Conservation (phyloP, 2,888 invertebrate genomes). For the Pollenia griseotomentosa region DNA sequence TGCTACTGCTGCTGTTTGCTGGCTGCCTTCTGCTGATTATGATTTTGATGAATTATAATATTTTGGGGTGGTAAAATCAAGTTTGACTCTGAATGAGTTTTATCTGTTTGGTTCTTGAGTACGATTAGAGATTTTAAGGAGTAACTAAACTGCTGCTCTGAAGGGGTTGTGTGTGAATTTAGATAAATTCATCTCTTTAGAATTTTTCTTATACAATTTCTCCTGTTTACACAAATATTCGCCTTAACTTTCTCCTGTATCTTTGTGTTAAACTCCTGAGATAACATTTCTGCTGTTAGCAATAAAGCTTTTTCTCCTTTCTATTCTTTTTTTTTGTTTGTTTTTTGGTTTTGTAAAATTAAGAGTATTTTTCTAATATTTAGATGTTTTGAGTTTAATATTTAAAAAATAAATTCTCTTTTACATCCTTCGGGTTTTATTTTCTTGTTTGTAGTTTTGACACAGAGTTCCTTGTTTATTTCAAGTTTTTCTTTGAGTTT, state of each 20-base stretch:
- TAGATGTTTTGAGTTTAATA: constrained; percentile 37
- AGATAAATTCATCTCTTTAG: constrained; percentile 34
- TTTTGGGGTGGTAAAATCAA: constrained; percentile 52
- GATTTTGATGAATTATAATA: background rate
- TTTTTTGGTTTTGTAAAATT: background rate
- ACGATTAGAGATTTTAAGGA: constrained; percentile 23
- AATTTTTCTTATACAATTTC: constrained; percentile 57
- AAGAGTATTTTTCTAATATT: constrained; percentile 33
- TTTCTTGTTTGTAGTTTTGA: constrained; percentile 1
- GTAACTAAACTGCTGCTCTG: constrained; percentile 6
- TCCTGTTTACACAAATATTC: constrained; percentile 44
- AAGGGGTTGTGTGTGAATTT: constrained; percentile 31
- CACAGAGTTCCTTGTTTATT: constrained; percentile 23
- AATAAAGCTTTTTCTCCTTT: constrained; percentile 15
- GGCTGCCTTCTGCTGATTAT: background rate
- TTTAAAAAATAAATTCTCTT: constrained; percentile 36
- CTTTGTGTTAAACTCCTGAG: background rate
- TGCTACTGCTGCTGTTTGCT: constrained; percentile 11
- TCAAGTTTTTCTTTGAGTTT: constrained; percentile 44
- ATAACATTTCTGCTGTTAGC: constrained; percentile 34
- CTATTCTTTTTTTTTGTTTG: constrained; percentile 13
- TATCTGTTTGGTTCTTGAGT: constrained; percentile 16
- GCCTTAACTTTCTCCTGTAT: constrained; percentile 56
- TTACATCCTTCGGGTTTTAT: constrained; percentile 72
- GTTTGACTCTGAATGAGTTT: constrained; percentile 30